Conservation (phyloP, 2,113 vertebrate species). For the Coregonus clupeaformis region DNA sequence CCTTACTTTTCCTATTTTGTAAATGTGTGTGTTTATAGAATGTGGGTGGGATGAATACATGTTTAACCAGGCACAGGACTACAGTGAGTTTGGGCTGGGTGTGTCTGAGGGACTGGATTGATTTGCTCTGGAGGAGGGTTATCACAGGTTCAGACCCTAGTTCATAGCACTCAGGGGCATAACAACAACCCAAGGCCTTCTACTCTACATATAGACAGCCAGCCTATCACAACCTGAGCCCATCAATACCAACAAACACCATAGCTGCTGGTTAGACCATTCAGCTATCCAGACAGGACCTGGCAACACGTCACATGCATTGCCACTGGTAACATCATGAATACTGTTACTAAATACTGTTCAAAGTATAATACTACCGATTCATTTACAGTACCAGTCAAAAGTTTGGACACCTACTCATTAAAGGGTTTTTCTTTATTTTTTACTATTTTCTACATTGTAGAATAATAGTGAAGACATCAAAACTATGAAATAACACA, state of each 20-base stretch:
- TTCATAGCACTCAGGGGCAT: slow-evolving; percentile 15
- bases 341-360: not conserved
- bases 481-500: no score
- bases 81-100: not conserved
- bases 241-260: slow-evolving; percentile 13
- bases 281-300: not conserved
- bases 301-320: not conserved
- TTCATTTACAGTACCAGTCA: no score
- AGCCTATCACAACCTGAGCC: slow-evolving; percentile 16
- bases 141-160: slow-evolving; percentile 35
- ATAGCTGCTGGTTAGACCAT: slow-evolving; percentile 12
- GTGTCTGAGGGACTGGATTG: slow-evolving; percentile 2
- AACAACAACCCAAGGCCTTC: slow-evolving; percentile 2
- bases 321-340: not conserved
- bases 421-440: no score
- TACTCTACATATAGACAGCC: not conserved
- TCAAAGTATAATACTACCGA: not conserved
- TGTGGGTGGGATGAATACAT: not conserved
- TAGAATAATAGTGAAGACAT: no score
- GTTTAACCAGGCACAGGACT: no score
- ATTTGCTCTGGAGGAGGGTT: slow-evolving; percentile 33
- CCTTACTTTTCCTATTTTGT: slow-evolving; percentile 11
- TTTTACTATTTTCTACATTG: no score
- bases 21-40: slow-evolving; percentile 1
- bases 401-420: no score